Conservation (phyloP, 2,888 invertebrate species). For the Drosophila ezoana region DNA sequence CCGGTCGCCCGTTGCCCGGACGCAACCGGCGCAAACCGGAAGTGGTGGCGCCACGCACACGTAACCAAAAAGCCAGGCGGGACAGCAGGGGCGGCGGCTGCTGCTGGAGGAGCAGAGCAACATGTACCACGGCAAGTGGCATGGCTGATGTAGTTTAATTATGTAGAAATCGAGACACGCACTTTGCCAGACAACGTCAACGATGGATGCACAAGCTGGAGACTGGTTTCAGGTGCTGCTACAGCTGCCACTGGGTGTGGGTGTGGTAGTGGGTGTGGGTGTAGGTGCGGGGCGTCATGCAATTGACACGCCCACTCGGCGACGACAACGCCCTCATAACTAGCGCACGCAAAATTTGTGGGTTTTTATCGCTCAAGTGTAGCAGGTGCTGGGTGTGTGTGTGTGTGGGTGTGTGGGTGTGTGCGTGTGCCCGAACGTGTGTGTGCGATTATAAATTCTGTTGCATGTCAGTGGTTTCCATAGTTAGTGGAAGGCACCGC, state of each 20-base stretch:
- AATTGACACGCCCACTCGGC: slow-evolving; percentile 69
- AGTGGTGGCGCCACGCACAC: slow-evolving; percentile 63
- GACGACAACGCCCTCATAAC: slow-evolving; percentile 56
- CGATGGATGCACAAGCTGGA: slow-evolving; percentile 44
- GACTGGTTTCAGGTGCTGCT: slow-evolving; percentile 14
- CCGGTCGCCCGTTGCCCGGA: slow-evolving; percentile 39
- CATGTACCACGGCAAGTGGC: slow-evolving; percentile 32
- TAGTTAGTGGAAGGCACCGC: slow-evolving; percentile 16
- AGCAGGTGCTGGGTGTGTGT: slow-evolving; percentile 18
- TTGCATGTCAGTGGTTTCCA: slow-evolving; percentile 66
- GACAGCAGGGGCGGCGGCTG: neutral
- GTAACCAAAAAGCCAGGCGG: slow-evolving; percentile 25
- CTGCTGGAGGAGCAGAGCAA: slow-evolving; percentile 19
- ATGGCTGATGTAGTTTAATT: slow-evolving; percentile 71
- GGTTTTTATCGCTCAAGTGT: slow-evolving; percentile 31
- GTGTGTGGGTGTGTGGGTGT: slow-evolving; percentile 7
- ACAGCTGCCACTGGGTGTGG: neutral
- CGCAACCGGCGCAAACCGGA: slow-evolving; percentile 65
- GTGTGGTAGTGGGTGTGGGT: slow-evolving; percentile 5
- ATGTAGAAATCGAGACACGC: slow-evolving; percentile 80
- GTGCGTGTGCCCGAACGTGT: neutral
- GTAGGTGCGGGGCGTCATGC: slow-evolving; percentile 25
- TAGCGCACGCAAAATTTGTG: slow-evolving; percentile 59
- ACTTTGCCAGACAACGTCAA: slow-evolving; percentile 64
- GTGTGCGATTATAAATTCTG: slow-evolving; percentile 71